phyloP scores from a whole-genome alignment of 1,140 invertebrate genomes.

The Bombus terrestris region DNA sequence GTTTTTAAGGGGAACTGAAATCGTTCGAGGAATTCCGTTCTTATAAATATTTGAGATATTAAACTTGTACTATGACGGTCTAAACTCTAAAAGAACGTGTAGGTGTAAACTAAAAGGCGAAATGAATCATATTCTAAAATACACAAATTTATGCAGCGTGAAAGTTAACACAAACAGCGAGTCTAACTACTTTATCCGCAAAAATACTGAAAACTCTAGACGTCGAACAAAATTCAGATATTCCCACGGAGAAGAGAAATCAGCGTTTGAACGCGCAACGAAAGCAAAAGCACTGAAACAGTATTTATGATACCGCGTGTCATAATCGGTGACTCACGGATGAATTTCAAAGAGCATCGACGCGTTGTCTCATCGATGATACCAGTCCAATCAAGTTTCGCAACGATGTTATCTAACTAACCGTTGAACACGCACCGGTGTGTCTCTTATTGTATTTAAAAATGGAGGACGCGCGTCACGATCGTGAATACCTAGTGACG shows the following conservation, averaged over 20 bases:
- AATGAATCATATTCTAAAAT: background rate
- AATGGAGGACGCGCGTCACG: constrained; percentile 31
- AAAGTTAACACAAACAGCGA: background rate
- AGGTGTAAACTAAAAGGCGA: too few relatives aligned
- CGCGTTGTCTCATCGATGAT: background rate
- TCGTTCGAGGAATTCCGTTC: too few relatives aligned
- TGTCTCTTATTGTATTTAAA: constrained; percentile 49
- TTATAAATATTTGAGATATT: too few relatives aligned
- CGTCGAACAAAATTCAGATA: too few relatives aligned
- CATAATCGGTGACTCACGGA: constrained; percentile 10
- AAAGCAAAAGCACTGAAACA: background rate
- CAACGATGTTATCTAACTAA: constrained; percentile 41
- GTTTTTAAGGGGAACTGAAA: too few relatives aligned
- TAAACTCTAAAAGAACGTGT: too few relatives aligned
- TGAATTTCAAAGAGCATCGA: constrained; percentile 27
- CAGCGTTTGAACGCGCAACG: background rate
- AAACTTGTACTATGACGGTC: too few relatives aligned
- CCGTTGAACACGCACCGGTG: background rate
- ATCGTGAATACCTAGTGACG: constrained; percentile 29
- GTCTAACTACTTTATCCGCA: too few relatives aligned
- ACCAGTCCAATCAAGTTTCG: constrained; percentile 36
- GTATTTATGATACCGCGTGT: background rate
- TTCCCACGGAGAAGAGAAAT: too few relatives aligned
- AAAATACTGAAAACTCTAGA: too few relatives aligned
- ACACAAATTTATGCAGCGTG: background rate